Evolutionary conservation across 2,888 invertebrate genomes (phyloP).

Genomic region (Strigamia maritima): DNA sequence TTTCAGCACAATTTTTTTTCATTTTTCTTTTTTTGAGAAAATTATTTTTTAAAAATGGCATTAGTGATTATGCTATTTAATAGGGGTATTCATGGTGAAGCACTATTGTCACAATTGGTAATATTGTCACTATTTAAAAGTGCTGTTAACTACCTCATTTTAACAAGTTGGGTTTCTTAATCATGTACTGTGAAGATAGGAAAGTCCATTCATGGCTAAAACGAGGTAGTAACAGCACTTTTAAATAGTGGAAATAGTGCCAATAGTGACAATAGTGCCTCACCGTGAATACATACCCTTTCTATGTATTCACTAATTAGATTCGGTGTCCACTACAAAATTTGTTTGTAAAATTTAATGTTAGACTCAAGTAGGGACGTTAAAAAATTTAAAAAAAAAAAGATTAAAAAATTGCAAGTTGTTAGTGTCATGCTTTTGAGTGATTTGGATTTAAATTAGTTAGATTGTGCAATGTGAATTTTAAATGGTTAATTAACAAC

Average conservation of each 20-base stretch:
- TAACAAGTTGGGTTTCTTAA: no score
- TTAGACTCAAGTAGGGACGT: neutral
- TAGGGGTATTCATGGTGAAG: no score
- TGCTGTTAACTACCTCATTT: no score
- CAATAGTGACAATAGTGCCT: no score
- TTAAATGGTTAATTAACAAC: neutral
- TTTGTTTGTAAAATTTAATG: conserved; percentile 1
- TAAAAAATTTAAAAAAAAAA: neutral
- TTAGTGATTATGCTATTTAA: no score
- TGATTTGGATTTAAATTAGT: neutral
- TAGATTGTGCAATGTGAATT: conserved; percentile 5
- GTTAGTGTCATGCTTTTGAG: neutral
- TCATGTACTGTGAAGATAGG: no score
- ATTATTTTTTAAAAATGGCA: neutral
- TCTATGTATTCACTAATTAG: neutral
- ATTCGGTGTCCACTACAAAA: conserved; percentile 7
- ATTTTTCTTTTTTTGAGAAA: neutral
- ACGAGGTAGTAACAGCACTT: no score
- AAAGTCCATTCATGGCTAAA: no score
- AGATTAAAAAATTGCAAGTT: neutral
- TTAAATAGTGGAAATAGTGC: no score
- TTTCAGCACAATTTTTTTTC: neutral
- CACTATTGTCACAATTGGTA: no score
- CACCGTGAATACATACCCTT: no score
- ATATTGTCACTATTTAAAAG: no score